Conservation (phyloP, 2,888 invertebrate species). For the Stenoptilia bipunctidactyla region DNA sequence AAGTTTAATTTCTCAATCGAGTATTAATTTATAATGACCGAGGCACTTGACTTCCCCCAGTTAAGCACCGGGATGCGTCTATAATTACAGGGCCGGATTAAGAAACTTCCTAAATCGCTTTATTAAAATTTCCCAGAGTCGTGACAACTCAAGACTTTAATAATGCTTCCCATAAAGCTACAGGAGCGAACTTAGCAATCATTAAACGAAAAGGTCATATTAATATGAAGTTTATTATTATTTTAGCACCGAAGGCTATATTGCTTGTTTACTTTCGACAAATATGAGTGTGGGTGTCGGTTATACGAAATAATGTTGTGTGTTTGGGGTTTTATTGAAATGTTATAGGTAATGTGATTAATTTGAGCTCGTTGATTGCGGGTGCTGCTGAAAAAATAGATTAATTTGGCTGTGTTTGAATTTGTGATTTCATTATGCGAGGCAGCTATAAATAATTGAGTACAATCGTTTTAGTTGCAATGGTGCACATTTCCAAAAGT, state of each 20-base stretch:
- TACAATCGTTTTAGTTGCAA: no score
- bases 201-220: neutral
- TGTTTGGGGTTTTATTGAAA: no score
- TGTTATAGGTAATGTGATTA: no score
- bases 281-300: no score
- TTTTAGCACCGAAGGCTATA: neutral
- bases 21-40: neutral
- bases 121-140: slow-evolving; percentile 31
- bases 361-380: no score
- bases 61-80: neutral
- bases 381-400: no score
- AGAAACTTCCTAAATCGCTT: slow-evolving; percentile 17
- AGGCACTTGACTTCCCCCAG: neutral
- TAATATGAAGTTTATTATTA: slow-evolving; percentile 3
- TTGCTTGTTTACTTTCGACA: neutral
- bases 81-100: slow-evolving; percentile 13
- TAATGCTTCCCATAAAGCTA: slow-evolving; percentile 35
- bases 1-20: neutral
- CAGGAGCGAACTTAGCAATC: slow-evolving; percentile 7
- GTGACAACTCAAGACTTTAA: slow-evolving; percentile 27
- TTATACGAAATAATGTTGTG: no score
- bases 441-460: no score
- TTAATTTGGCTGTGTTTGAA: no score
- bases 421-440: no score
- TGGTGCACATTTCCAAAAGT: no score